A percentile compares a stretch with the other conserved stretches of the same genome.
Evolutionary conservation across 2,797 vertebrate genomes (phyloP).

Genomic region (Natrix natrix): DNA sequence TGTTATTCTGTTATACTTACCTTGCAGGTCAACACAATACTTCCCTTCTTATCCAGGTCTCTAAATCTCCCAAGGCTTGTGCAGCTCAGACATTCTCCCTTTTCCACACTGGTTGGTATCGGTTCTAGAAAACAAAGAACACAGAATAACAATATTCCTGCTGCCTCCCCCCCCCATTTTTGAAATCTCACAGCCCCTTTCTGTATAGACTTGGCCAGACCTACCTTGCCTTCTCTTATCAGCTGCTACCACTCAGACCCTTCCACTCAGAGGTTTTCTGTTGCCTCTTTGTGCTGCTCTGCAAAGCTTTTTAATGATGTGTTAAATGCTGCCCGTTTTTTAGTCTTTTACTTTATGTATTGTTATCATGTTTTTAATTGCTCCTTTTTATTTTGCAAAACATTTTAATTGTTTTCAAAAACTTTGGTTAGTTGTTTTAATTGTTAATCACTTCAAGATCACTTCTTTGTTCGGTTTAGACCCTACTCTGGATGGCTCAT

Average conservation of each 20-base stretch:
- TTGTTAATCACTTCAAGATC: neutral
- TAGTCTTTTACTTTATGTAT: neutral
- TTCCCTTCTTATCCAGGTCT: neutral
- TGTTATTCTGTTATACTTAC: neutral
- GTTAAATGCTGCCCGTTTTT: neutral
- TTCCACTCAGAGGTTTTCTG: neutral
- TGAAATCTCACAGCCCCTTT: neutral
- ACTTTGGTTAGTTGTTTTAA: neutral
- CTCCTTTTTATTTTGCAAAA: neutral
- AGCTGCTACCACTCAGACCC: no score
- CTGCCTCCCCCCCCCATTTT: neutral
- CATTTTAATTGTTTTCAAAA: neutral
- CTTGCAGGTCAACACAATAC: neutral
- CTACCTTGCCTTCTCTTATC: neutral
- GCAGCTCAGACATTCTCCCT: neutral
- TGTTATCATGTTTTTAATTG: neutral
- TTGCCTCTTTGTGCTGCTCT: neutral
- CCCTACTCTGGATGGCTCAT: neutral
- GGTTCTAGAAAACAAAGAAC: neutral
- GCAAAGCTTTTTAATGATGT: neutral
- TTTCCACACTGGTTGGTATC: neutral
- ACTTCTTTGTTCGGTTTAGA: neutral
- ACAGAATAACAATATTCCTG: neutral
- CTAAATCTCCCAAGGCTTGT: neutral
- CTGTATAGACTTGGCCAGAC: neutral